These are phyloP conservation scores for Diachasmimorpha longicaudata DNA, from an alignment of 1,140 invertebrate species.

Conservation along the genomic window DNA sequence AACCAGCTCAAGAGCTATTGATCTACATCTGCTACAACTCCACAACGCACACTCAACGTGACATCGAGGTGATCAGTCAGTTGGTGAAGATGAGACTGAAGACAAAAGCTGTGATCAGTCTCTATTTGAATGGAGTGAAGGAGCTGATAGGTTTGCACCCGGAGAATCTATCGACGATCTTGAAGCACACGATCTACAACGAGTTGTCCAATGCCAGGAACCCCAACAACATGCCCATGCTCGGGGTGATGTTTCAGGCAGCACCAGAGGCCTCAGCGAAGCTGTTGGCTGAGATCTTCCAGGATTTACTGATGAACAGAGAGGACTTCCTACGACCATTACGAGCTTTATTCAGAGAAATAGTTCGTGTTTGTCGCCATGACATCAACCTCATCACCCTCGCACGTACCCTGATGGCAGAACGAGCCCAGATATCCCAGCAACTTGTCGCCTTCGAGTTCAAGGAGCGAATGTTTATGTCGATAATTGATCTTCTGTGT, in stretches of 20 bases:
- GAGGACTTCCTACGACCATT: constrained; percentile 91
- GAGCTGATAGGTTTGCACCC: constrained; percentile 70
- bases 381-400: constrained; percentile 79
- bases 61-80: constrained; percentile 89
- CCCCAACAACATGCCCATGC: constrained; percentile 91
- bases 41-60: constrained; percentile 76
- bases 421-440: constrained; percentile 65
- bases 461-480: constrained; percentile 82
- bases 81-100: constrained; percentile 92
- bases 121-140: constrained; percentile 86
- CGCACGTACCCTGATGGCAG: constrained; percentile 73
- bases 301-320: constrained; percentile 85
- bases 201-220: constrained; percentile 90
- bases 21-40: constrained; percentile 92
- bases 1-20: constrained; percentile 91
- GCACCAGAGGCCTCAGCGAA: constrained; percentile 77
- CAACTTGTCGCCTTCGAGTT: constrained; percentile 69
- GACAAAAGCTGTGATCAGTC: constrained; percentile 88
- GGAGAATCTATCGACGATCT: constrained; percentile 83
- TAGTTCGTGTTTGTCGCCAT: constrained; percentile 80
- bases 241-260: constrained; percentile 86
- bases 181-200: constrained; percentile 94
- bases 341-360: constrained; percentile 83
- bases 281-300: constrained; percentile 80
- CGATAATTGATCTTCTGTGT: constrained; percentile 84